A percentile compares a stretch with the other conserved stretches of the same genome.
These are phyloP conservation scores for Cyclina sinensis DNA, from an alignment of 1,140 invertebrate genomes.

Conservation along the genomic window DNA sequence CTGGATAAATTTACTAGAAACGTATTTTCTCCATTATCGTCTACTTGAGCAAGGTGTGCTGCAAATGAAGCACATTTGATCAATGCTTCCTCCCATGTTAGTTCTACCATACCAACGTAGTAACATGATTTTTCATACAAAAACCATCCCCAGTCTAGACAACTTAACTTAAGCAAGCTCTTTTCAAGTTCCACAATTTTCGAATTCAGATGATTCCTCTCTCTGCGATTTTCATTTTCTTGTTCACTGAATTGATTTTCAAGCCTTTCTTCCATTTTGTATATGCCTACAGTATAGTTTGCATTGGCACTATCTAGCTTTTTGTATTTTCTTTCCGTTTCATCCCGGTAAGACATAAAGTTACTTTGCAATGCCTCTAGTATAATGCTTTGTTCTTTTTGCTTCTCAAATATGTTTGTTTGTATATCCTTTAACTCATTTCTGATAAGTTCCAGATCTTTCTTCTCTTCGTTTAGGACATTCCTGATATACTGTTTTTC, in stretches of 20 bases:
- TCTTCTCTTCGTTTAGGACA: background rate
- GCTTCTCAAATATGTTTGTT: background rate
- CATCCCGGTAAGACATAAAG: background rate
- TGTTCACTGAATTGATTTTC: background rate
- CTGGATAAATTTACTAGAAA: background rate
- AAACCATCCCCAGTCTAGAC: background rate
- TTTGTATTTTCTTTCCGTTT: background rate
- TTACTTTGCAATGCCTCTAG: background rate
- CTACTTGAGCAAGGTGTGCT: background rate
- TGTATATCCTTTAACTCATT: background rate
- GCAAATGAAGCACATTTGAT: background rate
- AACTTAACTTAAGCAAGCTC: background rate
- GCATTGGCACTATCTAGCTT: background rate
- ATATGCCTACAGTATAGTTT: background rate
- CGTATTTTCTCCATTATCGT: background rate
- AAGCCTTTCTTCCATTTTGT: too few relatives aligned
- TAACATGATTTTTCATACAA: background rate
- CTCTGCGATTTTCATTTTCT: background rate
- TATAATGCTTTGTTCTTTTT: background rate
- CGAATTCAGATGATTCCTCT: background rate
- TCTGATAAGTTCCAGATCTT: background rate
- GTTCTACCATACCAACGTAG: background rate
- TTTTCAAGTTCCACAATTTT: background rate
- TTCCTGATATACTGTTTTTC: background rate
- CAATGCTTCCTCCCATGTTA: background rate